Conservation (phyloP, 2,797 vertebrate species). For the Eulemur coronatus region DNA sequence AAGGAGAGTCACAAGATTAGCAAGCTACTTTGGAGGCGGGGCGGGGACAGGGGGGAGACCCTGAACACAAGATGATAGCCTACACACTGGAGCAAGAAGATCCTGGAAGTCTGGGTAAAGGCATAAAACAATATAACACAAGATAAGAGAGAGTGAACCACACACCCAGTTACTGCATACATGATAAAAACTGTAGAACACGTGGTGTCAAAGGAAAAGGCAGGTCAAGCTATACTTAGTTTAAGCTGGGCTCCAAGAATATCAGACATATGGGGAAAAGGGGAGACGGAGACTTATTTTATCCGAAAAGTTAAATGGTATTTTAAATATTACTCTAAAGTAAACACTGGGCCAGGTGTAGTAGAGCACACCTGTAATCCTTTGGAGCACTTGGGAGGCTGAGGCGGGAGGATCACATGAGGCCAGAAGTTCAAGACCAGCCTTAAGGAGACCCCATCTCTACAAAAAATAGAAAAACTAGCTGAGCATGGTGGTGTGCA, state of each 20-base stretch:
- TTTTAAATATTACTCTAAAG: conserved; percentile 40
- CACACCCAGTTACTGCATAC: neutral
- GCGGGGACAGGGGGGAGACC: neutral
- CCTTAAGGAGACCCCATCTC: no score
- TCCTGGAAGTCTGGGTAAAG: neutral
- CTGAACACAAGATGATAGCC: neutral
- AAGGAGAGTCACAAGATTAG: neutral
- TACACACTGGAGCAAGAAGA: neutral
- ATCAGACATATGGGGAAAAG: neutral
- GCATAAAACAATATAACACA: neutral
- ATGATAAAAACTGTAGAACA: neutral
- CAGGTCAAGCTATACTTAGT: neutral
- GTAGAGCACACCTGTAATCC: no score
- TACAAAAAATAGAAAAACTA: no score
- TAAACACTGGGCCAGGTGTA: neutral
- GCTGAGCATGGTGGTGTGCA: no score
- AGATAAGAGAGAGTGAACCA: neutral
- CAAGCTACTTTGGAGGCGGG: neutral
- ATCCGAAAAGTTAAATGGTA: conserved; percentile 24
- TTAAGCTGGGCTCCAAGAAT: neutral
- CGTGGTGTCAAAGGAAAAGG: neutral
- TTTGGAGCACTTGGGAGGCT: no score
- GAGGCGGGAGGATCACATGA: no score
- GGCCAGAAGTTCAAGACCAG: no score
- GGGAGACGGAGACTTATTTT: neutral